phyloP scores from a whole-genome alignment of 1,140 invertebrate genomes.

The Melanaphis sacchari region DNA sequence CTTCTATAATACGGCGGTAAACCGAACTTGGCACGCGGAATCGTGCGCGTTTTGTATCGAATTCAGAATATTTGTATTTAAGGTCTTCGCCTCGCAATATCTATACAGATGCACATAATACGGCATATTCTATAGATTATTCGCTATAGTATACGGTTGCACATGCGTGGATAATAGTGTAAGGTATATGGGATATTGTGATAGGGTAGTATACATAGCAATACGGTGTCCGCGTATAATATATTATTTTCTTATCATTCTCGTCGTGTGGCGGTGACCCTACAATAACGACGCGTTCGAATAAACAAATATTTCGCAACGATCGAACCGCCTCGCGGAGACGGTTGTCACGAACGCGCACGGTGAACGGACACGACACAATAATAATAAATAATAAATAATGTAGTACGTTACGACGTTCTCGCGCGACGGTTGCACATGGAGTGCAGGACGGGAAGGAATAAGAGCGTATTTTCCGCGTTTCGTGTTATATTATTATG shows the following conservation, averaged over 20 bases:
- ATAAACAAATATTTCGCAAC: background rate
- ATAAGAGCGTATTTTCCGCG: background rate
- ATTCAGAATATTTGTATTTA: slow-evolving; percentile 10
- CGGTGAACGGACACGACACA: background rate
- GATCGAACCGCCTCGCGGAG: background rate
- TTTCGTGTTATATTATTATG: background rate
- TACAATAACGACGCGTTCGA: background rate
- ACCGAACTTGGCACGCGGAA: background rate
- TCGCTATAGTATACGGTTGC: background rate
- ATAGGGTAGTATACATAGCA: no score
- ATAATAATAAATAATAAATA: background rate
- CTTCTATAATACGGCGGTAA: no score
- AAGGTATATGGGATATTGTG: no score
- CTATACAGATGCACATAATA: background rate
- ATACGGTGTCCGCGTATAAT: background rate
- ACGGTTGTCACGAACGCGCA: background rate
- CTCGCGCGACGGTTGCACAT: background rate
- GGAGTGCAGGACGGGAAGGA: background rate
- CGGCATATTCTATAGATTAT: background rate
- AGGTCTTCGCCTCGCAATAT: background rate
- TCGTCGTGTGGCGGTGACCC: background rate
- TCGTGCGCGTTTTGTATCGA: background rate
- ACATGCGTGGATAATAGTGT: background rate
- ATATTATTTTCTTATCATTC: slow-evolving; percentile 7
- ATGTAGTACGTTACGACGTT: background rate